Conservation (phyloP, 2,113 vertebrate species). For the Lamprologus speciosus region DNA sequence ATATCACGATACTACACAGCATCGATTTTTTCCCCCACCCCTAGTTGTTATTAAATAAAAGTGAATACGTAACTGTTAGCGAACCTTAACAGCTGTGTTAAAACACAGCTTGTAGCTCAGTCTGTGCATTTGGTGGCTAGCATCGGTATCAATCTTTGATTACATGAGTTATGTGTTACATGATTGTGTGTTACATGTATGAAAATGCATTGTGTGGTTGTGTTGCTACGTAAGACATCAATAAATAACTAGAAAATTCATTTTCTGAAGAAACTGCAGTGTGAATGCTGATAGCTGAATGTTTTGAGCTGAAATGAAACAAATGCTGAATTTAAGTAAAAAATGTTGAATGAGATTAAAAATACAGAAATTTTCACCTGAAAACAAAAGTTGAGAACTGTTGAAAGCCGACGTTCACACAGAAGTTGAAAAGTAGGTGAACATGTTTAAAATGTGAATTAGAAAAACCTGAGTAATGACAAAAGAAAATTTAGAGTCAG, state of each 20-base stretch:
- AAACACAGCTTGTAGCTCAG: background rate
- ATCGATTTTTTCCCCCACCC: too few relatives aligned
- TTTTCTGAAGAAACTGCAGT: background rate
- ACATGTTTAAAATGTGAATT: background rate
- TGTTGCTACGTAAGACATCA: background rate
- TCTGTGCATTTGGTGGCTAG: background rate
- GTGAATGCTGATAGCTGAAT: background rate
- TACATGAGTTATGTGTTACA: background rate
- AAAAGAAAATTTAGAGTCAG: background rate
- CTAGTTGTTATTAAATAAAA: background rate
- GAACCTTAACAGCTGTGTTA: background rate
- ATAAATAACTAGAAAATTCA: background rate
- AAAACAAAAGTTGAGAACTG: background rate
- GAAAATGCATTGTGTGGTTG: background rate
- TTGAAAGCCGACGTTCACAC: background rate
- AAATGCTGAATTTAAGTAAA: background rate
- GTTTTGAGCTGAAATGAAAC: background rate
- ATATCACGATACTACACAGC: rapidly evolving
- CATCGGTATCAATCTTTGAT: background rate
- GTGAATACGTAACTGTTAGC: background rate
- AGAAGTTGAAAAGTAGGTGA: background rate
- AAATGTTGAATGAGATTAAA: background rate
- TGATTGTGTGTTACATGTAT: background rate
- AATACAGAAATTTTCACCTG: background rate
- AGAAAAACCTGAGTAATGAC: background rate